Conservation (phyloP, 2,113 vertebrate genomes). For the Theristicus caerulescens region DNA sequence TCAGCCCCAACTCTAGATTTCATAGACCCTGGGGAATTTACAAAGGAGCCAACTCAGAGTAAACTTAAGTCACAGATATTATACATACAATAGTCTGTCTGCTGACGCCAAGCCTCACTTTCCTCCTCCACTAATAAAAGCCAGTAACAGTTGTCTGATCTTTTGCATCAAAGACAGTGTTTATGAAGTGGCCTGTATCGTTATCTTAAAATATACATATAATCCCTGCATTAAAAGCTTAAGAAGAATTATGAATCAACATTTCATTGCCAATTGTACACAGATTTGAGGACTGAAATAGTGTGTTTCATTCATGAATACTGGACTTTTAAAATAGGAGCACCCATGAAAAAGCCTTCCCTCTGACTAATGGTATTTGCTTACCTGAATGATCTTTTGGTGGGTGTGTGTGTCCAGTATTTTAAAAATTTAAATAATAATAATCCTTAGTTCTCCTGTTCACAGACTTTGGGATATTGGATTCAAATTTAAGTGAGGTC, state of each 20-base stretch:
- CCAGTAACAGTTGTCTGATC: conserved; percentile 60
- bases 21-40: conserved; percentile 67
- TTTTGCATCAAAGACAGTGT: conserved; percentile 73
- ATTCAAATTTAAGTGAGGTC: background rate
- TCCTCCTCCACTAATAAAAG: conserved; percentile 64
- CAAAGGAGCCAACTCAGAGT: conserved; percentile 54
- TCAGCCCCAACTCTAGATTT: conserved; percentile 59
- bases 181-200: conserved; percentile 51
- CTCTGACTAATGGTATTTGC: background rate
- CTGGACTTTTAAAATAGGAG: background rate
- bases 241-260: conserved; percentile 51
- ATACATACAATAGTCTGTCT: conserved; percentile 44
- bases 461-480: background rate
- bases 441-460: background rate
- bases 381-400: background rate
- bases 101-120: conserved; percentile 55
- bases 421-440: background rate
- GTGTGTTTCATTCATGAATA: background rate
- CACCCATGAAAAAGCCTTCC: background rate
- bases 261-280: conserved; percentile 49
- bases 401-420: background rate
- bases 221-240: conserved; percentile 41
- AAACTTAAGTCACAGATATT: conserved; percentile 44
- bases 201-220: conserved; percentile 39
- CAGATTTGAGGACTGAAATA: background rate